Base-by-base conservation (phyloP, 2,797 vertebrate genomes). In the Taenioides sp. region DNA sequence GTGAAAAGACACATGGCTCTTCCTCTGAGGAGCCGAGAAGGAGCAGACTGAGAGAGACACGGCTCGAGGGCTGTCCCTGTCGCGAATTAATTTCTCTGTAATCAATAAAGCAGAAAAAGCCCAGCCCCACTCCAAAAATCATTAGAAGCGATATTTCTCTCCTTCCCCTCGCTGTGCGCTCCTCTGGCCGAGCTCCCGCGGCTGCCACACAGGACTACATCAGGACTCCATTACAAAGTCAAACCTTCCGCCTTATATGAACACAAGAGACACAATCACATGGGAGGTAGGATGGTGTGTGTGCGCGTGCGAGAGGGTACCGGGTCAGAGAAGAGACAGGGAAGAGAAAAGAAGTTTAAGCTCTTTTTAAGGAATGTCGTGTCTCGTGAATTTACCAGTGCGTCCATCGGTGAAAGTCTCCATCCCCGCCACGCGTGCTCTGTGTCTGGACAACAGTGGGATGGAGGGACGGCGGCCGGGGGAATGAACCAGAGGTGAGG, bases 391-490 rank as follows among this genome's bases (percentile, higher is more conserved):
- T 93, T 95, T 95, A 96, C 95, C 95, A 92, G 94, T 91, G 93
- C 93, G 93, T 95, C 95, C 94, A 95, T 95, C 95, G 94, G 92
- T 93, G 95, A 94, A 94, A 91, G 94, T 95, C 94, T 95, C 94
- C 93, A 94, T 95, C 94, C 94, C 93, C 93, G 93, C 94, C 95
- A 94, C 93, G 92, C 94, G 93, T 93, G 93, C 93, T 85, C 89
- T 88, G 89, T 86, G 88, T 91, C 89, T 92, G 91, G 88, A 92
- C 90, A 87, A 87, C 85, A 87, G 90, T 89, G 89, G 91, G 92
- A 90, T 90, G 88, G 90, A 92, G 89, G 89, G 90, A 77, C 70
- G 81, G 31, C 52, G 52, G 52, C 52, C 52, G 59, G 69, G 84
- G 88, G 80, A 87, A 83, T 82, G 17, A 20, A 20, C 10, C 81